phyloP scores from a whole-genome alignment of 2,888 invertebrate species.

The Caenorhabditis doughertyi region DNA sequence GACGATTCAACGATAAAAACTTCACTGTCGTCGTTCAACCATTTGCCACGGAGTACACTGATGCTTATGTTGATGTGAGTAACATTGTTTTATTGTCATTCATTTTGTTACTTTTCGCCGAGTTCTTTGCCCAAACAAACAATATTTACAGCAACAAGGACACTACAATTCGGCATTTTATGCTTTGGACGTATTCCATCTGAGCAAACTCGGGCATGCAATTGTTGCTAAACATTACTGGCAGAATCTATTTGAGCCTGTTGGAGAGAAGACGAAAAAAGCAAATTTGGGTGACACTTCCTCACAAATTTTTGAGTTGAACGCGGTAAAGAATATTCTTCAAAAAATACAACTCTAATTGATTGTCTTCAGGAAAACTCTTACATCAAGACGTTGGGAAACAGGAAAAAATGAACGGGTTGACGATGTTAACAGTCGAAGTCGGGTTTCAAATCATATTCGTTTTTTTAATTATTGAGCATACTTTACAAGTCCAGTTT shows the following conservation, averaged over 20 bases:
- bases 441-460: not conserved
- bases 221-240: conserved; percentile 71
- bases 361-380: conserved; percentile 31
- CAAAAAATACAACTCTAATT: not conserved
- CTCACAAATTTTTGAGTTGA: conserved; percentile 14
- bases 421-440: not conserved
- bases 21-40: conserved; percentile 69
- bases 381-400: conserved; percentile 47
- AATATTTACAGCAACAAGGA: conserved; percentile 46
- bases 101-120: too few relatives aligned
- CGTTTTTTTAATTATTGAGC: not conserved
- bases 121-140: too few relatives aligned
- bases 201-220: conserved; percentile 74
- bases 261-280: conserved; percentile 70
- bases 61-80: conserved; percentile 60
- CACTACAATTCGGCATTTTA: conserved; percentile 68
- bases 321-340: conserved; percentile 6
- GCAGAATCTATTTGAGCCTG: conserved; percentile 75
- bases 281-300: conserved; percentile 64
- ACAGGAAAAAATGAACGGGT: conserved; percentile 9
- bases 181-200: conserved; percentile 75
- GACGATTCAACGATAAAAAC: conserved; percentile 57
- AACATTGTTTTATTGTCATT: not conserved
- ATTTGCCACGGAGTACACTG: conserved; percentile 56
- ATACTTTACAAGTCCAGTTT: too few relatives aligned